phyloP scores from a whole-genome alignment of 2,113 vertebrate genomes.

The Sapajus apella region DNA sequence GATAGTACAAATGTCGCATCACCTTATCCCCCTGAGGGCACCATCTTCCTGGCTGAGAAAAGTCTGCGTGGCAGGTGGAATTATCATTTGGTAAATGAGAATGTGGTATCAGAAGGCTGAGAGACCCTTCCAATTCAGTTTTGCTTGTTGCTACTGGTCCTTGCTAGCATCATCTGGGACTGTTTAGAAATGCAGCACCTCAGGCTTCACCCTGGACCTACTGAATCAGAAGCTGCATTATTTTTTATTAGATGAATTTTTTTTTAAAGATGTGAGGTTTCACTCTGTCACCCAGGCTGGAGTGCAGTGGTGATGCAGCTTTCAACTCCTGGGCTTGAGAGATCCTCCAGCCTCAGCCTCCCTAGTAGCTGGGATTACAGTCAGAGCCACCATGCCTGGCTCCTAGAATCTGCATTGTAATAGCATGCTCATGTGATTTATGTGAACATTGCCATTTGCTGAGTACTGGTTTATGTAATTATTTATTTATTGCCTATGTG shows the following conservation, averaged over 20 bases:
- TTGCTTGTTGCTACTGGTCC: too few relatives aligned
- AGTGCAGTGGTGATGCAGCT: too few relatives aligned
- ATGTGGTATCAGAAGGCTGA: neutral
- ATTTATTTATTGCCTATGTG: neutral
- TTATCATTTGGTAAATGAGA: neutral
- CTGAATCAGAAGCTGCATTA: neutral
- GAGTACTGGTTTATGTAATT: neutral
- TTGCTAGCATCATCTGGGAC: neutral
- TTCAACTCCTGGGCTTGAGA: too few relatives aligned
- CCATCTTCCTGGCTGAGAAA: neutral
- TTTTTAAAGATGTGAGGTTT: too few relatives aligned
- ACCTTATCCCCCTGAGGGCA: neutral
- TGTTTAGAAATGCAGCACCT: neutral
- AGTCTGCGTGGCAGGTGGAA: neutral
- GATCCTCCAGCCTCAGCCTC: too few relatives aligned
- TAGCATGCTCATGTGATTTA: too few relatives aligned
- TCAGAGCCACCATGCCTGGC: too few relatives aligned
- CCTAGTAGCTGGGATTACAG: too few relatives aligned
- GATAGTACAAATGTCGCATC: accelerated
- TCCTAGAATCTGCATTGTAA: neutral
- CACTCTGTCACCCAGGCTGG: too few relatives aligned
- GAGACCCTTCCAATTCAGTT: neutral
- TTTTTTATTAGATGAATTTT: too few relatives aligned
- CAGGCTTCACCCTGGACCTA: neutral
- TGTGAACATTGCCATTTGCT: neutral